phyloP scores from a whole-genome alignment of 1,140 invertebrate species.

The Archegozetes longisetosus region DNA sequence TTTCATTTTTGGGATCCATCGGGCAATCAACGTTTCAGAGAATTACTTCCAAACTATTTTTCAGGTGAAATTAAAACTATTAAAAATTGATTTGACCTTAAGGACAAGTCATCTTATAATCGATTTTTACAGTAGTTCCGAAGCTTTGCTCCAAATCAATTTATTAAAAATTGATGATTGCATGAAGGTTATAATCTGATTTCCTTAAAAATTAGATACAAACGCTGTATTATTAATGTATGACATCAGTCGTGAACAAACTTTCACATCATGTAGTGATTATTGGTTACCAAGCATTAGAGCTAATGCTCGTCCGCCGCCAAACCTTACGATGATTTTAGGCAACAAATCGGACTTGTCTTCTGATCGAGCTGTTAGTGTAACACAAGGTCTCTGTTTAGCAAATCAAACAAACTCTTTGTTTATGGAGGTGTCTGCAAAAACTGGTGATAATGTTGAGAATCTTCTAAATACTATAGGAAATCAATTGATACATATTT shows the following conservation, averaged over 20 bases:
- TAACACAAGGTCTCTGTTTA: background rate
- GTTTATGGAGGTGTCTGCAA: background rate
- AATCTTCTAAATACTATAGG: background rate
- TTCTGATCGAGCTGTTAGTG: background rate
- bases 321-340: background rate
- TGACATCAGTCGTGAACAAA: background rate
- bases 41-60: background rate
- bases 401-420: background rate
- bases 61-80: background rate
- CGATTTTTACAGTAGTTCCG: too few species aligned
- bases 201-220: background rate
- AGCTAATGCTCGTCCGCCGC: background rate
- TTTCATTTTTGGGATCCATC: background rate
- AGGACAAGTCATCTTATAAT: too few species aligned
- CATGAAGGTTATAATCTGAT: too few species aligned
- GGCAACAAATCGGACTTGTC: background rate
- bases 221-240: background rate
- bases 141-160: too few species aligned
- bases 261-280: background rate
- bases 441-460: background rate
- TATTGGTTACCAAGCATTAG: background rate
- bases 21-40: background rate
- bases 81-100: background rate
- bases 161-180: too few species aligned
- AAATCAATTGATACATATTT: background rate